Evolutionary conservation across 2,797 vertebrate genomes (phyloP), one percentile per base, ranked within the genome.

Genomic region (Chloroceryle inda): DNA sequence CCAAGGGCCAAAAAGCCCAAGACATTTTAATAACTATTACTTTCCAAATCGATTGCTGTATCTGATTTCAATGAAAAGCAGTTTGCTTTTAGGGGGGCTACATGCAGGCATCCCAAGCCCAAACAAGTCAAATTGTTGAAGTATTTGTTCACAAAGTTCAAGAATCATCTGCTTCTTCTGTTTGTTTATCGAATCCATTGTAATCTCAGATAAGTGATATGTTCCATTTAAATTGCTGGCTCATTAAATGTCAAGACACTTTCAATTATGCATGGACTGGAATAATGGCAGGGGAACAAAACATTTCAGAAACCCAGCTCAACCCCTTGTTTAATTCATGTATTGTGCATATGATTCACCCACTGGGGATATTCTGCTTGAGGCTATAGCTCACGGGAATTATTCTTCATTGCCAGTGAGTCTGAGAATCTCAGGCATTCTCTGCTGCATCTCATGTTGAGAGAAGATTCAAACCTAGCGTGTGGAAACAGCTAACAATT

Each of bases 21-120:
- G 13, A 13, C 50, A 50, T 80, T 86, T 83, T 69, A 95, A 87
- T 91, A 85, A 81, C 38, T 91, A 84, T 90, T 93, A 53, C 50
- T 96, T 72, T 76, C 56, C 78, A 90, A 80, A 88, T 88, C 90
- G 95, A 49, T 89, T 92, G 64, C 47, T 72, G 52, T 88, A 96
- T 96, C 83, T 97, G 92, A 96, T 98, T 93, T 91, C 68, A 95
- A 61, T 95, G 87, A 94, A 97, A 94, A 78, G 40, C 81, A 69
- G 44, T 94, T 96, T 93, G 85, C 19, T 88, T 61, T 81, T 82
- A 82, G 59, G 72, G 74, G 87, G 71, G 47, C n/a, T 72, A 86
- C 50, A 77, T 40, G 69, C 77, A 96, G 89, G 71, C 56, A 92
- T 90, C 73, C 74, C 95, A 93, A 97, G 85, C 81, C 75, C 94